Evolutionary conservation across 1,140 invertebrate species (phyloP).

Genomic region (Eurosta solidaginis): DNA sequence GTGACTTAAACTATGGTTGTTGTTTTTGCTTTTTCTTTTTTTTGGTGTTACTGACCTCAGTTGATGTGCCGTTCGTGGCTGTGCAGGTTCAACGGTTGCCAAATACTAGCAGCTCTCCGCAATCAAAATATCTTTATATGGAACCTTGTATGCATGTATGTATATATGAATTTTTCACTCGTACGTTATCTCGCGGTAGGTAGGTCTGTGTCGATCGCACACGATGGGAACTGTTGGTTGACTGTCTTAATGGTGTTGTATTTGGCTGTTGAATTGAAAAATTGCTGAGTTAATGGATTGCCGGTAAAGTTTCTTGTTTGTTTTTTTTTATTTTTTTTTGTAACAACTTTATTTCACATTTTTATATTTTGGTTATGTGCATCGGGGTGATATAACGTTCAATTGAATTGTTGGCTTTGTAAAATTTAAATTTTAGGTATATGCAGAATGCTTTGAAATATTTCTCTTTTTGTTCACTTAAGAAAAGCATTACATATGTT

Average conservation of each 20-base stretch:
- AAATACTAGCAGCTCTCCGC: neutral
- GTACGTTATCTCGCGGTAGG: no score
- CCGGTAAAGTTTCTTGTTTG: neutral
- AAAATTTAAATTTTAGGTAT: no score
- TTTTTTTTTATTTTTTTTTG: neutral
- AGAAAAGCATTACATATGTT: no score
- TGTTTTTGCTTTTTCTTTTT: no score
- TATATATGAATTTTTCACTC: neutral
- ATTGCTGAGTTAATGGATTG: conserved; percentile 3
- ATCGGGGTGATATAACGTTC: neutral
- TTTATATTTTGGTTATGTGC: no score
- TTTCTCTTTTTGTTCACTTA: no score
- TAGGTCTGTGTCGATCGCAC: neutral
- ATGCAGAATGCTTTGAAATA: neutral
- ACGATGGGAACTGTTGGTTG: neutral
- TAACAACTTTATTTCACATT: neutral
- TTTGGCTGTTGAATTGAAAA: conserved; percentile 12
- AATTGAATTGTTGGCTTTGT: neutral
- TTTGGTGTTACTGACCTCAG: conserved; percentile 24
- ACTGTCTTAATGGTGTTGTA: neutral
- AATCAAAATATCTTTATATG: neutral
- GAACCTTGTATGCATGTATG: neutral
- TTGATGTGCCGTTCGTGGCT: conserved; percentile 21
- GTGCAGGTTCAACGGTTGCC: conserved; percentile 22
- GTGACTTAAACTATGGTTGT: neutral